Evolutionary conservation across 2,888 invertebrate species (phyloP).

Genomic region (Chymomyza procnemis): DNA sequence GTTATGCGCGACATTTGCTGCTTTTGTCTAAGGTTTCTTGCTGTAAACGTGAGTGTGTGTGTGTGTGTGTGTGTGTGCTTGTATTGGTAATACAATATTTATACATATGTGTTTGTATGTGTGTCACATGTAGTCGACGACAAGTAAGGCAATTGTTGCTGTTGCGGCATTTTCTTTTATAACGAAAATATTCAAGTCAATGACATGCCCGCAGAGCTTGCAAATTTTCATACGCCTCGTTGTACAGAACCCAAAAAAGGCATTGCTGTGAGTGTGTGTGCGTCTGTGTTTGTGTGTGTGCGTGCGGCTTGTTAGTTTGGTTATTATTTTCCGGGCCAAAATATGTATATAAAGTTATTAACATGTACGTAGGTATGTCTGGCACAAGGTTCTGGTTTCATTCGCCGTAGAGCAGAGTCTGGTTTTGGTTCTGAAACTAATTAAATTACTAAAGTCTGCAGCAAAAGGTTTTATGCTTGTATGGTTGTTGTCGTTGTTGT

Average conservation of each 20-base stretch:
- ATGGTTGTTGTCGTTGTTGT: conserved; percentile 4
- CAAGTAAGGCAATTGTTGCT: conserved; percentile 13
- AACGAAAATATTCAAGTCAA: conserved; percentile 8
- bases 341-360: background rate
- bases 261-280: background rate
- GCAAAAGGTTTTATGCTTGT: conserved; percentile 42
- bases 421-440: conserved; percentile 41
- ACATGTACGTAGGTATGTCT: background rate
- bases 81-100: conserved; percentile 53
- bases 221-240: background rate
- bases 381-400: conserved; percentile 46
- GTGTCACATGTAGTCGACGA: conserved; percentile 7
- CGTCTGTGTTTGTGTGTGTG: background rate
- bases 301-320: background rate
- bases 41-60: background rate
- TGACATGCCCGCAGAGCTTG: conserved; percentile 4
- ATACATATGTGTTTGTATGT: conserved; percentile 11
- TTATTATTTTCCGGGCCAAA: background rate
- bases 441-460: conserved; percentile 58
- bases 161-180: conserved; percentile 2
- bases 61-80: conserved; percentile 12
- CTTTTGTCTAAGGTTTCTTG: conserved; percentile 57
- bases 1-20: conserved; percentile 14
- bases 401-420: conserved; percentile 22
- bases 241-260: background rate